Base-by-base conservation (phyloP, 2,113 vertebrate species). In the Thalassoma bifasciatum region DNA sequence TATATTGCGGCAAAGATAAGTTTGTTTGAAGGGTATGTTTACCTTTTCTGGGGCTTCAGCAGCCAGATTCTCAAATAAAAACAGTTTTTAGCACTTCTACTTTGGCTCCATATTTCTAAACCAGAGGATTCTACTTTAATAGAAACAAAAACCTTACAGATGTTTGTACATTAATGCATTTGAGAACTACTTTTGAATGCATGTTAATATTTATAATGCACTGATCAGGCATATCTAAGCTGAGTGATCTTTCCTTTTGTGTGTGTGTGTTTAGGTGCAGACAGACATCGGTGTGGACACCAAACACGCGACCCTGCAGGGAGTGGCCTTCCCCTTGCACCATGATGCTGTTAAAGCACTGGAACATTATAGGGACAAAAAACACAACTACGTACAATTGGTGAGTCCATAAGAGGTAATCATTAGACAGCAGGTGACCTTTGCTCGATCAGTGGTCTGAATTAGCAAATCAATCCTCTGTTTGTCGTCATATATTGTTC, bases 261-360 rank as follows among this genome's bases (percentile, higher is more conserved):
- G 5, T 56, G 47, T 65, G 79, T 81, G 80, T 54, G 21, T 86
- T 84, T 90, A 99, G 97, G 95, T 97, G 66, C 95, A 97, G 74
- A 95, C 95, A 0, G 97, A 98, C 0, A 92, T 99, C 82, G 90
- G 96, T 7, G 91, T 97, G 84, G 96, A 99, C 83, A 96, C 95
- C 38, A 99, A 99, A 87, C 96, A 97, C 72, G 96, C 98, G 81
- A 98, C 97, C 7, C 86, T 99, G 77, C 96, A 98, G 92, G 97
- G 98, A 75, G 94, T 99, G 79, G 95, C 96, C 21, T 98, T 99
- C 83, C 98, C 98, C 14, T 85, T 99, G 79, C 94, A 97, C 83
- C 85, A 84, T 85, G 96, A 97, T 13, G 97, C 96, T 26, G 71
- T 96, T 17, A 94, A 95, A 34, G 98, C 97, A 70, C 93, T 99